These are phyloP conservation scores for Schizothorax lantsangensis DNA, from an alignment of 2,797 vertebrate species.

Conservation along the genomic window DNA sequence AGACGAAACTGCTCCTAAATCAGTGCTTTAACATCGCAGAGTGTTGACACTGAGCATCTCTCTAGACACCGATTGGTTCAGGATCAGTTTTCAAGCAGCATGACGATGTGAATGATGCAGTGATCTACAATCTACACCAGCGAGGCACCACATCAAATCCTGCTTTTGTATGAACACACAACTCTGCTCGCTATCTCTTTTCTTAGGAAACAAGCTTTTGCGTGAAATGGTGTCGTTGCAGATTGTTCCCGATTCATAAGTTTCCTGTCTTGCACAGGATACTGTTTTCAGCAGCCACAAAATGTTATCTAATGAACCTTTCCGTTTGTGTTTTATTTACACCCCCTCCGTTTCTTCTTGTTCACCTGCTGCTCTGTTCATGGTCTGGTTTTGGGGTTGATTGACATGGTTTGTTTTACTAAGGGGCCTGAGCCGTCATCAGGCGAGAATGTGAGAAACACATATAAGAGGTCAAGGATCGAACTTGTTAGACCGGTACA, in stretches of 20 bases:
- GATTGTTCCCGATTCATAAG: slow-evolving; percentile 32
- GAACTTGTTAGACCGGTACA: slow-evolving; percentile 42
- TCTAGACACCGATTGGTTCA: slow-evolving; percentile 3
- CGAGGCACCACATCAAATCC: slow-evolving; percentile 6
- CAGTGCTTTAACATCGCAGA: neutral
- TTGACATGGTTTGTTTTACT: neutral
- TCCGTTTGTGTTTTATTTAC: slow-evolving; percentile 13
- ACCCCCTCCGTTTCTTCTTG: neutral
- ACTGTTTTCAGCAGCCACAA: slow-evolving; percentile 3
- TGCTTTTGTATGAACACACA: slow-evolving; percentile 24
- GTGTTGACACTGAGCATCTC: neutral
- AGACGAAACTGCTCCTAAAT: slow-evolving; percentile 26
- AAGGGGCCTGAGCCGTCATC: neutral
- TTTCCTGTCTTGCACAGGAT: slow-evolving; percentile 34
- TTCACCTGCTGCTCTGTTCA: neutral
- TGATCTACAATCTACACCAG: neutral
- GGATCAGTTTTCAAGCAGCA: slow-evolving; percentile 4
- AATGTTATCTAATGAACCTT: neutral
- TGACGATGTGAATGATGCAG: neutral
- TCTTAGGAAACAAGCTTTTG: slow-evolving; percentile 33
- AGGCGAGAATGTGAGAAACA: slow-evolving; percentile 28
- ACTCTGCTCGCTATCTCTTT: slow-evolving; percentile 28
- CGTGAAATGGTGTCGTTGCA: slow-evolving; percentile 1
- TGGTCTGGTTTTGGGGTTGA: slow-evolving; percentile 11
- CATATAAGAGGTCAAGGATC: slow-evolving; percentile 23